Base-by-base conservation (phyloP, 2,113 vertebrate genomes). In the Leiothrix lutea region DNA sequence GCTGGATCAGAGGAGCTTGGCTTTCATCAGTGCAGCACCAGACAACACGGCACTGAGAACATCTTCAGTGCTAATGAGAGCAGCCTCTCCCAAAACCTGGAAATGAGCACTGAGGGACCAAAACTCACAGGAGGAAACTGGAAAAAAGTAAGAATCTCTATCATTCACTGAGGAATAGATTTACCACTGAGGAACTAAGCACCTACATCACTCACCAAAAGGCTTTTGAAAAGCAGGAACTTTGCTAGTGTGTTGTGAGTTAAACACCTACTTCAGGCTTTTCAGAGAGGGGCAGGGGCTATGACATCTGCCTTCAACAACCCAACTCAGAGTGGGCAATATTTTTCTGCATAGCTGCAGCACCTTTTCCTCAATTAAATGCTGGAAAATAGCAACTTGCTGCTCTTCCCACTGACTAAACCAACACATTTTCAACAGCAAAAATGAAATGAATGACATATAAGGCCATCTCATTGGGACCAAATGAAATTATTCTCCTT, bases 361-460 rank as follows among this genome's bases (percentile, higher is more conserved):
- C 25, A 22, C 11, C 44, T 70, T 26, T 51, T 62, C 51, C 36
- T 88, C 88, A 60, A 26, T 67, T 62, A 94, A 40, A 80, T 31
- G 28, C 64, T 48, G 44, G 50, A 74, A 95, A 93, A 86, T 9
- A 58, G 75, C 67, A 94, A 60, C 75, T 88, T 71, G 71, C 42
- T 90, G 12, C 40, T 94, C 53, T 86, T 93, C 48, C 72, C 58
- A 85, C 26, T 28, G 78, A 66, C 78, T 65, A 79, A 71, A 85
- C 85, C 50, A 77, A 88, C 67, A 75, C 38, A 44, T 80, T 94
- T 86, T 48, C 80, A 80, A 88, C 26, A 53, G 60, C 35, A 90
- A 92, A 93, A 96, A 85, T 61, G 51, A 86, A 82, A 94, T 88
- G 73, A 91, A 87, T 65, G 70, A 91, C 72, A 94, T 81, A 66